phyloP scores from a whole-genome alignment of 2,113 vertebrate species.

The Lepus europaeus region DNA sequence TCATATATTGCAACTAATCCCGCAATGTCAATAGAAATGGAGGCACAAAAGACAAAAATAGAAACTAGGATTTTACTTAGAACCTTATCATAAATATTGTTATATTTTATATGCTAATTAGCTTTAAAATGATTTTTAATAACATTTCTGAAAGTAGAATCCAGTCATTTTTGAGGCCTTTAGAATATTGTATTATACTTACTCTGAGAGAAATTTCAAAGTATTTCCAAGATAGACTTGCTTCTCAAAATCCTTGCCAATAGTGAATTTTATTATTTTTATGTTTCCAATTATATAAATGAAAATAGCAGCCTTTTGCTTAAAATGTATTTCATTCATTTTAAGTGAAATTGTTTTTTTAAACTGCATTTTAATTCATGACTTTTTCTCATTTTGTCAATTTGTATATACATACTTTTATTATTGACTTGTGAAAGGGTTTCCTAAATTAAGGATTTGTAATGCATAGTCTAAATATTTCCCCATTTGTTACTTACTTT shows the following conservation, averaged over 20 bases:
- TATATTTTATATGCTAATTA: not conserved
- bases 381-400: not conserved
- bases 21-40: not conserved
- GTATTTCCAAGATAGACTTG: not conserved
- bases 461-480: not conserved
- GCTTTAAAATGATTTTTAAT: not conserved
- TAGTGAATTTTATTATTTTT: slow-evolving; percentile 19
- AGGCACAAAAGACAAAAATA: not conserved
- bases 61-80: not conserved
- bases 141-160: slow-evolving; percentile 8
- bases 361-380: not conserved
- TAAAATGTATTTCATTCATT: slow-evolving; percentile 24
- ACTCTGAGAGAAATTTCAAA: not conserved
- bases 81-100: not conserved
- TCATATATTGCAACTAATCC: not conserved
- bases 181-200: not conserved
- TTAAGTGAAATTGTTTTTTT: slow-evolving; percentile 21
- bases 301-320: not conserved
- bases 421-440: not conserved
- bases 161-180: not conserved
- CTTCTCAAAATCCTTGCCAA: not conserved
- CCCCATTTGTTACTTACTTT: not conserved
- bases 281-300: slow-evolving; percentile 5
- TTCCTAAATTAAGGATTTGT: not conserved
- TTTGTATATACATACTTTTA: not conserved